phyloP scores from a whole-genome alignment of 2,888 invertebrate genomes.

The Conus canariensis region DNA sequence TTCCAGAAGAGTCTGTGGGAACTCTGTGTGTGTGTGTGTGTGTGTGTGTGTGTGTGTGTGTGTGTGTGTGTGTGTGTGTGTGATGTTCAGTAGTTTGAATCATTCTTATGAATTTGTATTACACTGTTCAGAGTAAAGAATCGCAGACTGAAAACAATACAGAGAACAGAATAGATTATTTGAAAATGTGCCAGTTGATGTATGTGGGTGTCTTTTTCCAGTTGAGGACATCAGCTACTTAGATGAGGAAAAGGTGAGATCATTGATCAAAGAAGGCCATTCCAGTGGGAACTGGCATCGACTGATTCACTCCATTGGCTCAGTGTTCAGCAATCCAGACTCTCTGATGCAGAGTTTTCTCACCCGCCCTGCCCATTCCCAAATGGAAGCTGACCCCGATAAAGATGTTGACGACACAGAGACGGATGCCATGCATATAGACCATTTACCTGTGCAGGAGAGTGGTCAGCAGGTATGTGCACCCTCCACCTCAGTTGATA shows the following conservation, averaged over 20 bases:
- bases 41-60: neutral
- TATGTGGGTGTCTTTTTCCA: neutral
- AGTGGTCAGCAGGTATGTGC: neutral
- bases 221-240: constrained; percentile 75
- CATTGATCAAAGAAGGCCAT: constrained; percentile 88
- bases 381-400: constrained; percentile 85
- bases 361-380: constrained; percentile 59
- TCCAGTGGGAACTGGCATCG: constrained; percentile 85
- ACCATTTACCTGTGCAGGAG: constrained; percentile 28
- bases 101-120: no score
- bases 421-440: constrained; percentile 65
- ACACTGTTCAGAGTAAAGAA: no score
- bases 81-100: no score
- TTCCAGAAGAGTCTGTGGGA: no score
- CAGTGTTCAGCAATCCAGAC: constrained; percentile 86
- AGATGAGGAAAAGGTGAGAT: constrained; percentile 87
- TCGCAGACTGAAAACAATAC: no score
- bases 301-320: constrained; percentile 87
- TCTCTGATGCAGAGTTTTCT: constrained; percentile 88
- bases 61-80: no score
- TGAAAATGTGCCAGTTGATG: neutral
- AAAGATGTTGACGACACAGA: constrained; percentile 88
- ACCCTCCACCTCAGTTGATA: neutral
- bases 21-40: neutral
- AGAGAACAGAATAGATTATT: no score